These are phyloP conservation scores for Phengaris alcon DNA, from an alignment of 2,888 invertebrate species.

Conservation along the genomic window DNA sequence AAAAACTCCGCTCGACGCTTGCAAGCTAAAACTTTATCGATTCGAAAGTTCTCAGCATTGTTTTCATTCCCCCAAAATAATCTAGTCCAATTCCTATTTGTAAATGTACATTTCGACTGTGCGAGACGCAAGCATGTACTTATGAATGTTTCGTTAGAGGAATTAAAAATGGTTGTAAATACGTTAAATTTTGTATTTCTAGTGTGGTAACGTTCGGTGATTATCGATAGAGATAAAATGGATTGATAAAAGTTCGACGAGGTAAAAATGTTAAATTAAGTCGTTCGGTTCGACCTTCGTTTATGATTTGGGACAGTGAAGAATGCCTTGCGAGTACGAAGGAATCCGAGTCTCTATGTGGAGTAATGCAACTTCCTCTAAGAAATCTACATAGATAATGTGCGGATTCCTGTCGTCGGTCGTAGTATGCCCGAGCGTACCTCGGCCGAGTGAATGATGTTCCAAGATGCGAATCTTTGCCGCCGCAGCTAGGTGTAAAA, in stretches of 20 bases:
- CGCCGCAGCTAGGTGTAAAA: conserved; percentile 52
- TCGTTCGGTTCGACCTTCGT: conserved; percentile 38
- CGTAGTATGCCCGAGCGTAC: conserved; percentile 39
- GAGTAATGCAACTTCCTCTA: conserved; percentile 75
- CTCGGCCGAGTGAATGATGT: conserved; percentile 19
- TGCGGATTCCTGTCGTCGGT: conserved; percentile 61
- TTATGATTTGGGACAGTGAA: conserved; percentile 36
- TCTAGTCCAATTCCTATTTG: conserved; percentile 70
- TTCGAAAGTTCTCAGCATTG: conserved; percentile 47
- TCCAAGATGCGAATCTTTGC: conserved; percentile 52
- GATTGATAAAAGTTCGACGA: conserved; percentile 54
- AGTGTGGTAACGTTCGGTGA: conserved; percentile 74
- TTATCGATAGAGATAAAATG: conserved; percentile 62
- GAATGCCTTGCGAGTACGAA: conserved; percentile 47
- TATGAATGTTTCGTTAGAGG: conserved; percentile 74
- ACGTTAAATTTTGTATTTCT: conserved; percentile 80
- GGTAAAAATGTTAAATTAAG: conserved; percentile 52
- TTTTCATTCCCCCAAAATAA: conserved; percentile 61
- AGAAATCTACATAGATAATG: conserved; percentile 71
- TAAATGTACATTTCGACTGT: conserved; percentile 75
- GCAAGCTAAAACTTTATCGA: conserved; percentile 49
- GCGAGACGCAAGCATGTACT: conserved; percentile 73
- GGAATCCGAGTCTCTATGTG: conserved; percentile 73
- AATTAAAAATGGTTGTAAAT: conserved; percentile 77
- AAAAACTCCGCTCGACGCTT: conserved; percentile 42